Evolutionary conservation across 2,888 invertebrate genomes (phyloP).

Genomic region (Hydrotaea cyrtoneurina): DNA sequence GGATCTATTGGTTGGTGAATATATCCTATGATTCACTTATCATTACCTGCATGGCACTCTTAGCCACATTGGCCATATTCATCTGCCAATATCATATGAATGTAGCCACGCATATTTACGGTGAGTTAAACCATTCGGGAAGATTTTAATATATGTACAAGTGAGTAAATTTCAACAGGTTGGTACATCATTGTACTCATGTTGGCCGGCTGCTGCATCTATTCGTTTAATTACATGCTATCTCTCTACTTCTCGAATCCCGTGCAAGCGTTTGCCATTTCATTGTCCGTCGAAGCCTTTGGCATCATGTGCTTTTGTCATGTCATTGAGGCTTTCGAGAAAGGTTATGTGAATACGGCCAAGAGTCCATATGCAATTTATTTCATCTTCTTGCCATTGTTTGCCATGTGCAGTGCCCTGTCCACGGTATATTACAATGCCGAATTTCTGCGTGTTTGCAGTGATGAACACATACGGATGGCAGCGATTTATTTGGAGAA

Average conservation of each 20-base stretch:
- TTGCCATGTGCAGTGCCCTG: conserved; percentile 12
- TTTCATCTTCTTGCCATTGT: conserved; percentile 16
- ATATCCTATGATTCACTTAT: neutral
- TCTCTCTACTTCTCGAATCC: conserved; percentile 9
- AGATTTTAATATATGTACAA: neutral
- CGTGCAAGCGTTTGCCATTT: neutral
- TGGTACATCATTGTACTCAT: conserved; percentile 3
- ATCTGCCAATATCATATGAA: neutral
- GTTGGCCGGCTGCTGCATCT: conserved; percentile 1
- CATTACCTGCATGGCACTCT: neutral
- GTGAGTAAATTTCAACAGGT: neutral
- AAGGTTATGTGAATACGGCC: conserved; percentile 11
- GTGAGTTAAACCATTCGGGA: neutral
- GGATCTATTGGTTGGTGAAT: conserved; percentile 21
- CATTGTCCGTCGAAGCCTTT: conserved; percentile 16
- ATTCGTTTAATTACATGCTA: neutral
- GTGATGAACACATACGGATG: conserved; percentile 13
- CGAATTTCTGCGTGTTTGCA: neutral
- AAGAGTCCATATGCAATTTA: conserved; percentile 19
- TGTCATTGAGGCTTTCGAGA: conserved; percentile 26
- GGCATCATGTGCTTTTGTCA: conserved; percentile 22
- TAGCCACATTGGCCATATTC: neutral
- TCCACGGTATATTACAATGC: conserved; percentile 19
- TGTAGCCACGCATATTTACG: neutral
- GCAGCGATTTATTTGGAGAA: conserved; percentile 29